phyloP scores from a whole-genome alignment of 2,113 vertebrate genomes.

The Corapipo altera region DNA sequence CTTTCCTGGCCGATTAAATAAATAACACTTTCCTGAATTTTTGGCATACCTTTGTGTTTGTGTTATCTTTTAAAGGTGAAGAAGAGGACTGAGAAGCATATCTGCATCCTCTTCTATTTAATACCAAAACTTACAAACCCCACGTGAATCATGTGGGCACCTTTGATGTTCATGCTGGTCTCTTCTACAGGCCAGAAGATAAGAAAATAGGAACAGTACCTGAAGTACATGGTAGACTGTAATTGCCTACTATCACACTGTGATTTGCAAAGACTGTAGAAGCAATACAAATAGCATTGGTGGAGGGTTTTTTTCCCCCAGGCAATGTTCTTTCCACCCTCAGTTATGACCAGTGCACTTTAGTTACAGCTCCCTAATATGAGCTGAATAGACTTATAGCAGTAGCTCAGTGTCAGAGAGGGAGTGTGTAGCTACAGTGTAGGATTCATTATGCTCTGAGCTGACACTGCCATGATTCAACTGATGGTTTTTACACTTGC shows the following conservation, averaged over 20 bases:
- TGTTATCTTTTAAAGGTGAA: constrained; percentile 32
- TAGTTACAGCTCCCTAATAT: background rate
- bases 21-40: constrained; percentile 16
- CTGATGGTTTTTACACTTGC: background rate
- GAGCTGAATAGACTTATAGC: background rate
- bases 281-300: background rate
- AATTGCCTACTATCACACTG: background rate
- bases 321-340: background rate
- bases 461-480: background rate
- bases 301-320: background rate
- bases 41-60: constrained; percentile 19
- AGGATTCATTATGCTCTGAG: background rate
- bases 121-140: background rate
- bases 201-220: background rate
- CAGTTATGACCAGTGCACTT: background rate
- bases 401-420: background rate
- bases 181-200: background rate
- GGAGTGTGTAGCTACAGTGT: background rate
- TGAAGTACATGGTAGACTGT: background rate
- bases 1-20: background rate
- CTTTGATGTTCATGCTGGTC: constrained; percentile 8
- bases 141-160: background rate
- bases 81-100: background rate
- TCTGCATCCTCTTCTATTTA: constrained; percentile 2
- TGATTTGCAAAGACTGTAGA: background rate